Conservation (phyloP, 1,140 invertebrate species). For the Aphaenogaster ashmeadi region DNA sequence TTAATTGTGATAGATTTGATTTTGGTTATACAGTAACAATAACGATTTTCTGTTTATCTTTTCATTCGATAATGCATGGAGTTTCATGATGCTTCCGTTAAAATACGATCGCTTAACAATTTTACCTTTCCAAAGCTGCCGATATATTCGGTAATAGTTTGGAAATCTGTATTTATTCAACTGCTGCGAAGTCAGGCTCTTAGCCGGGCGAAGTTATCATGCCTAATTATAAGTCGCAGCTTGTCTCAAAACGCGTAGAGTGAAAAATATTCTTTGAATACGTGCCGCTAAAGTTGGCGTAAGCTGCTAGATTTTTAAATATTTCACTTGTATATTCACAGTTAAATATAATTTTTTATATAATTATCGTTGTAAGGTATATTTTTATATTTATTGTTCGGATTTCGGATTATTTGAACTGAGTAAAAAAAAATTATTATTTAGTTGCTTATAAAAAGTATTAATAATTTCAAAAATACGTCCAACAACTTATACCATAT, state of each 20-base stretch:
- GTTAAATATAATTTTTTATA: neutral
- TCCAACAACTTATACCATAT: neutral
- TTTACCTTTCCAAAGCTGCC: conserved; percentile 23
- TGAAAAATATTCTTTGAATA: conserved; percentile 7
- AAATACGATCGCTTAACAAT: neutral
- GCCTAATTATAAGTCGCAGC: conserved; percentile 53
- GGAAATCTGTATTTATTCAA: conserved; percentile 66
- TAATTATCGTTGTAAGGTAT: neutral
- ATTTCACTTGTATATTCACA: neutral
- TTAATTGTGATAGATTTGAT: conserved; percentile 5
- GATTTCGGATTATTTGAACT: neutral
- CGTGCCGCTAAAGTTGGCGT: neutral
- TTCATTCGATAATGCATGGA: neutral
- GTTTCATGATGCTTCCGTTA: neutral
- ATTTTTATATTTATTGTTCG: neutral
- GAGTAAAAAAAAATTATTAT: neutral
- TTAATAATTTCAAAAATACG: neutral
- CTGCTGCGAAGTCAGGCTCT: neutral
- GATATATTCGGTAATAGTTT: conserved; percentile 38
- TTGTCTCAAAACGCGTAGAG: neutral
- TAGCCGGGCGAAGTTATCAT: neutral
- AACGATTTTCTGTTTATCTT: neutral
- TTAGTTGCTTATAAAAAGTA: neutral
- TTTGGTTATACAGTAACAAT: neutral
- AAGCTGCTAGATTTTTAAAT: conserved; percentile 4